Base-by-base conservation (phyloP, 2,113 vertebrate species). In the Sylvicapra grimmia region DNA sequence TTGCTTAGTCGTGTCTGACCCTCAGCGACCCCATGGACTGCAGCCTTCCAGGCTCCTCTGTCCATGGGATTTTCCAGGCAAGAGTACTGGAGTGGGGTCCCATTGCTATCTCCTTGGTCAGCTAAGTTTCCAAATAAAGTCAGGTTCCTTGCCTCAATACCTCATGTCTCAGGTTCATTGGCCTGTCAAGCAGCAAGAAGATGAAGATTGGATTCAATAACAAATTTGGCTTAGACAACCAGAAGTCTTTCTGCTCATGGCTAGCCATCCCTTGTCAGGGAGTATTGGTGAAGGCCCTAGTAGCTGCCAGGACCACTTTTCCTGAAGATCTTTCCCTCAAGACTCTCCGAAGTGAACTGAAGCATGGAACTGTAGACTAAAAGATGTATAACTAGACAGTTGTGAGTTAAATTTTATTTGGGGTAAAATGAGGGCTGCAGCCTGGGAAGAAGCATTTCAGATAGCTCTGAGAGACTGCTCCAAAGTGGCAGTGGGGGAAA, bases 151-250 rank as follows among this genome's bases (percentile, higher is more conserved):
- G 9, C 18, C 18, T 36, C 18, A 68, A 4, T 36, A 11, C 4
- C 9, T 68, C 0, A 0, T 68, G n/a, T 36, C 18, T 68, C 18
- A 68, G n/a, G 8, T 68, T 68, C 65, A 68, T 36, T 36, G 18
- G 18, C 18, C 65, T 68, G 9, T 68, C 65, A 36, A 21, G 65
- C n/a, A 68, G n/a, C 18, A 68, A 68, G n/a, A 68, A 36, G n/a
- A 36, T 36, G n/a, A 68, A 68, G n/a, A 68, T 68, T 68, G 33
- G 33, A 36, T 36, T 68, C n/a, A 36, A 68, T 19, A 68, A 68
- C 18, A 68, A 68, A 11, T 68, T 68, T 68, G 65, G 9, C 18
- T 68, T 11, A 68, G n/a, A 36, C 18, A 68, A 19, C 18, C 9
- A 11, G n/a, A 36, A 36, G 18, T 68, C 65, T 68, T 36, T 1